Conservation (phyloP, 2,797 vertebrate species). For the Girardinus metallicus region DNA sequence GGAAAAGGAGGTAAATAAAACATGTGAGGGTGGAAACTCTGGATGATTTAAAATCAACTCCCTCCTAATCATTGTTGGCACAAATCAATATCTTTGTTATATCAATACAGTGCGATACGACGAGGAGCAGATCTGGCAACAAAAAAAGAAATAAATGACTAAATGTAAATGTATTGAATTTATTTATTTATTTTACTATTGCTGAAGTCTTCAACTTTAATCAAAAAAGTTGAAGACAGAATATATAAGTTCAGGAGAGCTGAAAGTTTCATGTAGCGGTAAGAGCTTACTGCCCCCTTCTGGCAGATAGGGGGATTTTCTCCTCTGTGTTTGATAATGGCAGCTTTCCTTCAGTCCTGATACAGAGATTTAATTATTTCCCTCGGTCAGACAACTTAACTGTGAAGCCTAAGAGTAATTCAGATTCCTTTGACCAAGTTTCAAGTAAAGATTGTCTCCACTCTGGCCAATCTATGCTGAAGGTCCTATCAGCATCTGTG, state of each 20-base stretch:
- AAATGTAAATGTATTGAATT: not conserved
- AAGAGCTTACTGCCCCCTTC: conserved; percentile 50
- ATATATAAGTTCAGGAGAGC: not conserved
- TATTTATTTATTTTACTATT: not conserved
- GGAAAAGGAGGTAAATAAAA: not conserved
- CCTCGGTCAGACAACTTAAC: too few relatives aligned
- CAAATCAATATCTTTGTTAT: not conserved
- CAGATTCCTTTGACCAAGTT: not conserved
- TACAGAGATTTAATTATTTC: not conserved
- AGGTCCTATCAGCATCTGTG: not conserved
- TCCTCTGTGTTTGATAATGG: not conserved
- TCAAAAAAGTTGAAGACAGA: not conserved
- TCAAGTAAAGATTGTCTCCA: not conserved
- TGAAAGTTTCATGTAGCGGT: conserved; percentile 8
- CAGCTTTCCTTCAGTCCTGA: not conserved
- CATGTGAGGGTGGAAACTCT: not conserved
- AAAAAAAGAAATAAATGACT: not conserved
- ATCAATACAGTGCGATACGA: not conserved
- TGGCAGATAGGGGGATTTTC: conserved; percentile 27
- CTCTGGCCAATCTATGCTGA: not conserved
- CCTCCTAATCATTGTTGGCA: not conserved
- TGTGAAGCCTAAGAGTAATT: too few relatives aligned
- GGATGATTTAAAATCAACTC: not conserved
- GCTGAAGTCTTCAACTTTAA: not conserved
- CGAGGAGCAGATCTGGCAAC: not conserved